These are phyloP conservation scores for Rhyacichthys aspro DNA, from an alignment of 2,797 vertebrate genomes.

Conservation along the genomic window DNA sequence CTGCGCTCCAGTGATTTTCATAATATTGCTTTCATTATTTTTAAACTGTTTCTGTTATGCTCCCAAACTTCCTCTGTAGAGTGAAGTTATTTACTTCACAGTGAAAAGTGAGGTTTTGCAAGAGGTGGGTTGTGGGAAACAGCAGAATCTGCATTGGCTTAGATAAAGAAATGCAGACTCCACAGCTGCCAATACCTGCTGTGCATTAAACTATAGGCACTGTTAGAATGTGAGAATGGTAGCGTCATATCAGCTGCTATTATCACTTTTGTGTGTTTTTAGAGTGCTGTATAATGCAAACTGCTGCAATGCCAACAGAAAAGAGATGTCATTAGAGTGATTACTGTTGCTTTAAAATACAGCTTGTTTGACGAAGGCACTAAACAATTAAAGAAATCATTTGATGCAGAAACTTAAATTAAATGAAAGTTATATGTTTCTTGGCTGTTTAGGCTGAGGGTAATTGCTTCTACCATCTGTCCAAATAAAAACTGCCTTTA, in stretches of 20 bases:
- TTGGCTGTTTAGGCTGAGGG: slow-evolving; percentile 7
- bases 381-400: neutral
- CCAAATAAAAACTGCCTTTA: slow-evolving; percentile 40
- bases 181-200: slow-evolving; percentile 28
- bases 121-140: slow-evolving; percentile 36
- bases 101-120: slow-evolving; percentile 22
- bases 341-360: neutral
- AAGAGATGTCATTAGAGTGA: neutral
- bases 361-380: neutral
- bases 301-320: slow-evolving; percentile 1
- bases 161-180: slow-evolving; percentile 44
- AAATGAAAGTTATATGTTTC: slow-evolving; percentile 21
- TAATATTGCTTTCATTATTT: slow-evolving; percentile 63
- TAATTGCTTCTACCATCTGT: slow-evolving; percentile 33
- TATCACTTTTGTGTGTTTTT: too few species aligned
- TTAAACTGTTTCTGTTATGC: slow-evolving; percentile 47
- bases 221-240: too few species aligned
- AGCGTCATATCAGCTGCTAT: too few species aligned
- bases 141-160: slow-evolving; percentile 38
- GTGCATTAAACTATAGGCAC: too few species aligned
- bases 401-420: slow-evolving; percentile 14
- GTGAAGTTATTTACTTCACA: slow-evolving; percentile 40
- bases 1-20: slow-evolving; percentile 53
- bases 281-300: neutral
- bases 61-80: slow-evolving; percentile 32